Base-by-base conservation (phyloP, 2,888 invertebrate genomes). In the Stenotaenia linearis region DNA sequence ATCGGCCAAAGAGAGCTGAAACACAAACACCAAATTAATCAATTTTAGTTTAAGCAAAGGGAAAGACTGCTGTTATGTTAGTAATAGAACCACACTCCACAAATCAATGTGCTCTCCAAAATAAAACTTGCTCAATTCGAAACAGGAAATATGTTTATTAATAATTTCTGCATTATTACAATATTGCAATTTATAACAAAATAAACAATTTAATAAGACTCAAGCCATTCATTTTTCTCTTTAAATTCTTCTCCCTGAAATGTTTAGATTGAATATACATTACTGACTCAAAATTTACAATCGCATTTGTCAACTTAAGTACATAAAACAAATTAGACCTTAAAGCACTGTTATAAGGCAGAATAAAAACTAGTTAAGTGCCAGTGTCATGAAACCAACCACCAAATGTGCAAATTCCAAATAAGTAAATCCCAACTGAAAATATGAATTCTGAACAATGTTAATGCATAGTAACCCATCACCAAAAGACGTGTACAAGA, bases 181-280 rank as follows among this genome's bases (percentile, higher is more conserved):
- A 56, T 18, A 56, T 56, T 56, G 56, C 56, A n/a, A 18, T 56
- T 23, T 6, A 56, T 56, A 56, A 56, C 21, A 56, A 56, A 56
- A 56, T 56, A 56, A 56, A 56, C 56, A 56, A 56, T 56, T 40
- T 40, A 40, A 15, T 40, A 40, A 40, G 40, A 56, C 3, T 56
- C 56, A 56, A 56, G 56, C 56, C 18, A 56, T 56, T 56, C 23
- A 7, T 23, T 6, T 23, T 56, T 23, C 23, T 23, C 23, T 56
- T 56, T 56, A 56, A 56, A 21, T 56, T 56, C 56, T 56, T 56
- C 56, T 56, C 56, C 56, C 56, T 56, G 56, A 56, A 56, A 56
- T 18, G 21, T 23, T 56, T 56, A 23, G n/a, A 23, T 23, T n/a
- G 56, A 56, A 56, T 56, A 21, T 56, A 0, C n/a, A 40, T 40